Base-by-base conservation (phyloP, 2,888 invertebrate species). In the Cheilosia variabilis region DNA sequence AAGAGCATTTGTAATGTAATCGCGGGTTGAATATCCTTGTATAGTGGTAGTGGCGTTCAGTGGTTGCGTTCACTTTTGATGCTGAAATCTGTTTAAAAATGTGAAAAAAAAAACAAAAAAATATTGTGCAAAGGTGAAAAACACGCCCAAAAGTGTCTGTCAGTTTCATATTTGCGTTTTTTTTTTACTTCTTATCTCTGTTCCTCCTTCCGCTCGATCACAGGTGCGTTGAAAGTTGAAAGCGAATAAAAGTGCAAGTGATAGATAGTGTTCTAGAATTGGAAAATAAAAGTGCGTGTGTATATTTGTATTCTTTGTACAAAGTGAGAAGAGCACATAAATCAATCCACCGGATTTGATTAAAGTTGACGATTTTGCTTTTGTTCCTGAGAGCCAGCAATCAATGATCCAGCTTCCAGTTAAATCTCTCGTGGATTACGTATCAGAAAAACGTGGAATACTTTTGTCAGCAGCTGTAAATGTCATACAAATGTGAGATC, bases 391-490 rank as follows among this genome's bases (percentile, higher is more conserved):
- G 37, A 37, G 10, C 9, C 19, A 37, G 17, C 55, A 10, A 17
- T 43, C 34, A 27, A 7, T 52, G 52, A 15, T 62, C 60, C 60
- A 72, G 62, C 57, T 41, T 52, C 41, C 68, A 57, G 22, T 34
- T 24, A 2, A 37, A 22, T 75, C 60, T 52, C 17, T 58, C 15
- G 68, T 77, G 77, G 77, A 77, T 69, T 68, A 77, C 17, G 7
- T 53, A 41, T 4, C 10, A 22, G 24, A 22, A n/a, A 17, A 78
- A 57, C 43, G 37, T 27, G 60, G 62, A 58, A 65, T 58, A 84
- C 79, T 75, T 84, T 84, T 75, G 71, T 84, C 75, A 37, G 72
- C 66, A 72, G 72, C 76, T 72, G 86, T 81, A 86, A 81, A 81
- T 86, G 81, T 72, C 81, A 77, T 68, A 47, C 52, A 68, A 83